Evolutionary conservation across 2,888 invertebrate species (phyloP), one percentile per base, ranked within the genome.

Genomic region (Cataglyphis cursor): DNA sequence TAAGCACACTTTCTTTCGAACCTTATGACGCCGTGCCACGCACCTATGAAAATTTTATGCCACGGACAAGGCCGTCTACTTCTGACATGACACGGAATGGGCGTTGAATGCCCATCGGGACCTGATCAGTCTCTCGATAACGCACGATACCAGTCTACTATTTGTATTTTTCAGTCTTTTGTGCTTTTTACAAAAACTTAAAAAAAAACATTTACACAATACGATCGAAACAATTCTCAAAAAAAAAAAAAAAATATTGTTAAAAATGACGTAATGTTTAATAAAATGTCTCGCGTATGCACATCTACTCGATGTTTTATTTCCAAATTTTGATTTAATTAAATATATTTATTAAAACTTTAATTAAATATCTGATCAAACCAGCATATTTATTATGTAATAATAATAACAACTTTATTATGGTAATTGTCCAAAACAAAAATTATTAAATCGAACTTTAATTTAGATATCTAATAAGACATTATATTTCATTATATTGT

Each of bases 1-100:
- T 81, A 78, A 72, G 81, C 85, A 72, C 89, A 93, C 91, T 92
- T 92, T 92, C 91, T 82, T 76, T 92, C 88, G 72, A 62, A 41
- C 85, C 81, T 66, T 38, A 74, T 51, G 64, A 6, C 51, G 41
- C 68, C 68, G 62, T 57, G 57, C 24, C 72, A 70, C 15, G 38
- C 35, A 31, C 68, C 51, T 41, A 82, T 65, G 83, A 85, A 87
- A 76, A 59, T 84, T 57, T 54, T 10, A 54, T 54, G 21, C 54
- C 66, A 73, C 38, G 9, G 41, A 21, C 72, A 85, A 85, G 85
- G 85, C 31, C 85, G 80, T 59, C 48, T 70, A 81, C 64, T 78
- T 41, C 51, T 41, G 51, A 66, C 74, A 65, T 15, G 44, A 10
- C n/a, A 62, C 54, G 48, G 44, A 61, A 35, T 35, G 35, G 35